phyloP scores from a whole-genome alignment of 2,113 vertebrate genomes.

The Dolichotis patagonum region DNA sequence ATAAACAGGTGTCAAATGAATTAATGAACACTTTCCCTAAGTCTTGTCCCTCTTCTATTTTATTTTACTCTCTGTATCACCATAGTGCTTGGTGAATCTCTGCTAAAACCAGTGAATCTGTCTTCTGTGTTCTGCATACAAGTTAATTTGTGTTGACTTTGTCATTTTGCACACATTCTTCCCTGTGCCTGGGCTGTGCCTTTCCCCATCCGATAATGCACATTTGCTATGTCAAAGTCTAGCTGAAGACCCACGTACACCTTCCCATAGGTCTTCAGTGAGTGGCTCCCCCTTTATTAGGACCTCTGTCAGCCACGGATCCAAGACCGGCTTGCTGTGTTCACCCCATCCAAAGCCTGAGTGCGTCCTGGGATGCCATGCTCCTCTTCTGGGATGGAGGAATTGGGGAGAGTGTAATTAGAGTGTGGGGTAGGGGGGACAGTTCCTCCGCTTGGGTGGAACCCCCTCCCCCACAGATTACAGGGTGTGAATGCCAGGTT shows the following conservation, averaged over 20 bases:
- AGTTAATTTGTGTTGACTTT: background rate
- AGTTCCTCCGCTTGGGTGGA: background rate
- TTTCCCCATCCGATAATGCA: background rate
- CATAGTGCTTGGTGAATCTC: background rate
- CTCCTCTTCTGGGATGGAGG: background rate
- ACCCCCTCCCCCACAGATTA: constrained; percentile 54
- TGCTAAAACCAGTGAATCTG: background rate
- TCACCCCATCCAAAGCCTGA: background rate
- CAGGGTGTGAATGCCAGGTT: constrained; percentile 21
- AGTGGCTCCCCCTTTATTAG: background rate
- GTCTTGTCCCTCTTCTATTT: background rate
- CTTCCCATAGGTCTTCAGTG: background rate
- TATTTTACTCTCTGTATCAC: background rate
- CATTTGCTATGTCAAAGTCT: background rate
- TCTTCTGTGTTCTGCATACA: background rate
- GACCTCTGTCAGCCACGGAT: fast-evolving
- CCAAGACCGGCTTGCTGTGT: background rate
- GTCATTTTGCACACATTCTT: background rate
- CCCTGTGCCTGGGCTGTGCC: background rate
- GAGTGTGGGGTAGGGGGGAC: background rate
- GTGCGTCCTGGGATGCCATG: background rate
- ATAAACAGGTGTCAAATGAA: background rate
- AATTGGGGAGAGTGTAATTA: background rate
- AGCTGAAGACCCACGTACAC: background rate
- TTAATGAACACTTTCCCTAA: background rate